Evolutionary conservation across 2,797 vertebrate genomes (phyloP).

Genomic region (Salmo trutta): DNA sequence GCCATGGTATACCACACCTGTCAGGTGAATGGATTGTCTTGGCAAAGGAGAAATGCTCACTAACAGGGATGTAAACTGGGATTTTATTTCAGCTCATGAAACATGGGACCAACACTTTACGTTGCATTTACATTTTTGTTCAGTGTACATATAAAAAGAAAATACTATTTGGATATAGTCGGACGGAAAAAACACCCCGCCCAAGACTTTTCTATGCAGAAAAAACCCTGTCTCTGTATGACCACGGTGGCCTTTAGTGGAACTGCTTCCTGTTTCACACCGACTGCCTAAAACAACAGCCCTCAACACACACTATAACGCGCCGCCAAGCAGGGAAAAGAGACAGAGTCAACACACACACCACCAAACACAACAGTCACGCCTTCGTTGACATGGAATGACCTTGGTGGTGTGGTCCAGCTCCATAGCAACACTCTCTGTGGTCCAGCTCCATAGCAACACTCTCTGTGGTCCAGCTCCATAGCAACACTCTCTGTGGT

Average conservation of each 20-base stretch:
- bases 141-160: too few relatives aligned
- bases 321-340: conserved; percentile 1
- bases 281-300: conserved; percentile 63
- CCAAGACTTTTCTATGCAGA: not conserved
- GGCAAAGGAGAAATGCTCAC: too few relatives aligned
- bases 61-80: too few relatives aligned
- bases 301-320: conserved; percentile 27
- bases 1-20: too few relatives aligned
- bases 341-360: conserved; percentile 9
- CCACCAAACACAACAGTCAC: conserved; percentile 9
- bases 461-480: conserved; percentile 13
- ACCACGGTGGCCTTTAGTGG: conserved; percentile 51
- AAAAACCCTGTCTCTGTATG: conserved; percentile 34
- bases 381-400: not conserved
- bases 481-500: conserved; percentile 4
- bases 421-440: conserved; percentile 1
- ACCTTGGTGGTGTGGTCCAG: conserved; percentile 5
- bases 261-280: conserved; percentile 59
- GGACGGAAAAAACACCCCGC: too few relatives aligned
- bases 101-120: too few relatives aligned
- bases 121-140: too few relatives aligned
- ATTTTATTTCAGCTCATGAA: too few relatives aligned
- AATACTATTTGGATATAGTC: too few relatives aligned
- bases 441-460: conserved; percentile 28
- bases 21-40: too few relatives aligned